A percentile compares a stretch with the other conserved stretches of the same genome.
Evolutionary conservation across 2,888 invertebrate genomes (phyloP).

Genomic region (Hirtodrosophila alboralis): DNA sequence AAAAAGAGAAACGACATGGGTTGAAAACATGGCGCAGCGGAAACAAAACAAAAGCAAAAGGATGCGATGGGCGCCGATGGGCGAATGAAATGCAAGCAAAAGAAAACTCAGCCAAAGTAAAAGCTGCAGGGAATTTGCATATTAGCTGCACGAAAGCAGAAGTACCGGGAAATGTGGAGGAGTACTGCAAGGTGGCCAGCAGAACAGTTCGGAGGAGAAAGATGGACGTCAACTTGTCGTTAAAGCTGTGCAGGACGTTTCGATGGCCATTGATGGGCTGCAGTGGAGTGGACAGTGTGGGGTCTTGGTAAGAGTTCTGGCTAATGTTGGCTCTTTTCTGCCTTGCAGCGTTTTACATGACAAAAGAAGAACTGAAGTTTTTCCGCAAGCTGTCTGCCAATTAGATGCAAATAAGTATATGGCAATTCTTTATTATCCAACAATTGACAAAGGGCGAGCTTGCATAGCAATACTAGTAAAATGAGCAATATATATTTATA

Average conservation of each 20-base stretch:
- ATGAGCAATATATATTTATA: constrained; percentile 31
- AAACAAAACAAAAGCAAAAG: constrained; percentile 66
- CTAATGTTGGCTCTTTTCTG: constrained; percentile 30
- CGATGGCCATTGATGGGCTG: constrained; percentile 58
- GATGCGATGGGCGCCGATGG: constrained; percentile 39
- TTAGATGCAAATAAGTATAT: constrained; percentile 79
- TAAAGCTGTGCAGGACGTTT: constrained; percentile 49
- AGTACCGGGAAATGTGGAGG: constrained; percentile 24
- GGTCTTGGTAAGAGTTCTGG: constrained; percentile 5
- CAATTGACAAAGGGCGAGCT: constrained; percentile 19
- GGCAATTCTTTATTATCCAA: constrained; percentile 33
- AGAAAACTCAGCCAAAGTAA: constrained; percentile 56
- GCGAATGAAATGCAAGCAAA: constrained; percentile 35
- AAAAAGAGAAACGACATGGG: constrained; percentile 46
- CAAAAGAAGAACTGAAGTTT: constrained; percentile 38
- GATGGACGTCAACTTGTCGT: constrained; percentile 42
- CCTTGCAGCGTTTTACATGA: constrained; percentile 38
- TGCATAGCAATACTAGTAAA: constrained; percentile 15
- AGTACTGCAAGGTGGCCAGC: constrained; percentile 3
- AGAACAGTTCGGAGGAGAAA: background rate
- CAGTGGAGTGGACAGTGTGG: constrained; percentile 6
- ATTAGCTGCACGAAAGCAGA: constrained; percentile 63
- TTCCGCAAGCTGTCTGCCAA: constrained; percentile 64
- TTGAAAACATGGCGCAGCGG: constrained; percentile 67
- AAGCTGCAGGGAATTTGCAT: constrained; percentile 76